Conservation (phyloP, 1,140 invertebrate species). For the Oscheius sp. region DNA sequence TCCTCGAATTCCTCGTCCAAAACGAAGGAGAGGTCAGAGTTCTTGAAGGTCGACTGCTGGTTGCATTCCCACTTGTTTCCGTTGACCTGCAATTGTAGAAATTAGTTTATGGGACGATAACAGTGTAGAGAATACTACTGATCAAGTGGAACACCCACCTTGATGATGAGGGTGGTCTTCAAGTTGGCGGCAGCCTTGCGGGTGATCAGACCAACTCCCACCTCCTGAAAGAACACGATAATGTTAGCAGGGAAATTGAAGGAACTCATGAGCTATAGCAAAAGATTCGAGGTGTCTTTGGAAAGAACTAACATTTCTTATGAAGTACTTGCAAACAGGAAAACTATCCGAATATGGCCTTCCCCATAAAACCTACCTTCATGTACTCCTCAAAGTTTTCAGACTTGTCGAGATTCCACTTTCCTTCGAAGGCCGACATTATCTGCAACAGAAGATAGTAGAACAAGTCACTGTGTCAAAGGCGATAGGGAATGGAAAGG, state of each 20-base stretch:
- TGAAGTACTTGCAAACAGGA: not conserved
- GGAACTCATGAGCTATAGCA: not conserved
- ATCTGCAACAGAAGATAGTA: not conserved
- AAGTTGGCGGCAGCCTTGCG: slow-evolving; percentile 36
- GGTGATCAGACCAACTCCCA: slow-evolving; percentile 31
- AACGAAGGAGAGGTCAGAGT: slow-evolving; percentile 23
- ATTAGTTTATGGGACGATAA: not conserved
- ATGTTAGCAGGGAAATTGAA: not conserved
- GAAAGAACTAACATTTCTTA: too few species aligned
- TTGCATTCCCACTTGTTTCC: slow-evolving; percentile 16
- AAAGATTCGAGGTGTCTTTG: too few species aligned
- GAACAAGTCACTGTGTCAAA: not conserved
- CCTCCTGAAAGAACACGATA: not conserved
- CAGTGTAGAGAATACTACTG: not conserved
- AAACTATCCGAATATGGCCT: not conserved
- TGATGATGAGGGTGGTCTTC: slow-evolving; percentile 30
- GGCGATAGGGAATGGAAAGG: not conserved
- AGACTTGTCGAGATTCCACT: slow-evolving; percentile 23
- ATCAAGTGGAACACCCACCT: not conserved
- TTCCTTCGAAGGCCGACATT: slow-evolving; percentile 21
- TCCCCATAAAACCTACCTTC: slow-evolving; percentile 15
- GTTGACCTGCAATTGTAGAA: slow-evolving; percentile 2
- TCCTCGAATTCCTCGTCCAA: slow-evolving; percentile 36
- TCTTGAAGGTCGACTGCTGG: slow-evolving; percentile 39
- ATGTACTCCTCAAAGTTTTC: slow-evolving; percentile 43